These are phyloP conservation scores for Drosophila serrata DNA, from an alignment of 1,140 invertebrate species.

Conservation along the genomic window DNA sequence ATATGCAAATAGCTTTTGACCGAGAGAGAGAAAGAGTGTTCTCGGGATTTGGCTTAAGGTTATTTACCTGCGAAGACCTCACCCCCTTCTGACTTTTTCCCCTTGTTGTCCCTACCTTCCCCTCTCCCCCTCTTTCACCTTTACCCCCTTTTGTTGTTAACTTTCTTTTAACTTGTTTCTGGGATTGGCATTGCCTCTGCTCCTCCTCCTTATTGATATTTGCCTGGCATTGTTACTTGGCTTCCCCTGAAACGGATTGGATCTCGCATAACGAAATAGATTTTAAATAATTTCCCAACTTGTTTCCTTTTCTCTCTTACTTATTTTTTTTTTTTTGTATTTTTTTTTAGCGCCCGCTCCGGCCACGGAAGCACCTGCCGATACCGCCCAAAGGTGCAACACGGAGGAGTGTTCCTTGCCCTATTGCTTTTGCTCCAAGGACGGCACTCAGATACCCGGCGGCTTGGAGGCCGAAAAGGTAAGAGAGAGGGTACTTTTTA, in stretches of 20 bases:
- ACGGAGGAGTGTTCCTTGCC: constrained; percentile 92
- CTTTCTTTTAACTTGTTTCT: constrained; percentile 82
- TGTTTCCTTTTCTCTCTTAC: constrained; percentile 16
- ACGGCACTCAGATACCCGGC: constrained; percentile 94
- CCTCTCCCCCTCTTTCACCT: background rate
- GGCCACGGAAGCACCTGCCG: constrained; percentile 91
- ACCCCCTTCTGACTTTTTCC: constrained; percentile 1
- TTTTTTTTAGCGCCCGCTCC: constrained; percentile 89
- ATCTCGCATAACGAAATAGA: constrained; percentile 64
- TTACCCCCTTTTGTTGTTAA: constrained; percentile 48
- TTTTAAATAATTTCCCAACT: constrained; percentile 75
- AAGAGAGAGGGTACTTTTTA: constrained; percentile 57
- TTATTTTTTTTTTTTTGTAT: no score
- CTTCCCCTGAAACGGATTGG: constrained; percentile 62
- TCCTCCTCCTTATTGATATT: constrained; percentile 69
- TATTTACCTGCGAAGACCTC: constrained; percentile 62
- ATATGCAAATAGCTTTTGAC: constrained; percentile 71
- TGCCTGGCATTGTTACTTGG: constrained; percentile 66
- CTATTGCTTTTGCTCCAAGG: constrained; percentile 97
- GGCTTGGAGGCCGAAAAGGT: constrained; percentile 92
- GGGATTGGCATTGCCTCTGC: constrained; percentile 34
- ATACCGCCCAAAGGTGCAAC: constrained; percentile 93
- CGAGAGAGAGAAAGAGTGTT: constrained; percentile 8
- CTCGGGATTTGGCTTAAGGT: constrained; percentile 60
- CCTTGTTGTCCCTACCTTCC: background rate